Conservation (phyloP, 2,888 invertebrate species). For the Eutolmus rufibarbis region DNA sequence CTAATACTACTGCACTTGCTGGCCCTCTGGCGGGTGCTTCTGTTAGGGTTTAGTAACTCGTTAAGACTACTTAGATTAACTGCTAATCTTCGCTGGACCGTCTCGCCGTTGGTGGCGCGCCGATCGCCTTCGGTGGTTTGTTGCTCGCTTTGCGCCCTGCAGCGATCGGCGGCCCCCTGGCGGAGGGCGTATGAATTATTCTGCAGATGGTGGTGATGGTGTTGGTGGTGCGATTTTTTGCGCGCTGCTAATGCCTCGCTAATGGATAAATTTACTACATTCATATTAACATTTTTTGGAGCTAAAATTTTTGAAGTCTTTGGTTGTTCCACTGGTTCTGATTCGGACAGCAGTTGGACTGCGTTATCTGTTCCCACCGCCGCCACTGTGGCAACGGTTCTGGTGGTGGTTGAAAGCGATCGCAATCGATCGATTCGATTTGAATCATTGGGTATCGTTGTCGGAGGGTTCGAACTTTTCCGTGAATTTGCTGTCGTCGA, state of each 20-base stretch:
- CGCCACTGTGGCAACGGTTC: conserved; percentile 42
- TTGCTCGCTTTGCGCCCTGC: neutral
- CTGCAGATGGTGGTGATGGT: conserved; percentile 4
- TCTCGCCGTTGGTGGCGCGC: neutral
- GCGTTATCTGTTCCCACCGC: neutral
- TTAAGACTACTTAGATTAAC: conserved; percentile 47
- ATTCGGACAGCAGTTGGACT: conserved; percentile 48
- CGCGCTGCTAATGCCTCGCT: neutral
- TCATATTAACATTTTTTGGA: conserved; percentile 44
- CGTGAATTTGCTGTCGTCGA: neutral
- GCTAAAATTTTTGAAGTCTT: conserved; percentile 56
- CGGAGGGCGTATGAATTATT: neutral
- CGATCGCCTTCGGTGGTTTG: neutral
- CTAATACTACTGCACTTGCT: conserved; percentile 48
- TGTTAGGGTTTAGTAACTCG: conserved; percentile 43
- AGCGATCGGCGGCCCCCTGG: neutral
- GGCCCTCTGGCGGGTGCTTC: conserved; percentile 39
- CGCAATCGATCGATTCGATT: neutral
- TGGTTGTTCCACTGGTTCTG: conserved; percentile 63
- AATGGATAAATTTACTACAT: conserved; percentile 22
- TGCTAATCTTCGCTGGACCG: conserved; percentile 43
- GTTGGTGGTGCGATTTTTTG: neutral
- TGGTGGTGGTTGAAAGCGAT: conserved; percentile 1
- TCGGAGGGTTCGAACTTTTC: conserved; percentile 5
- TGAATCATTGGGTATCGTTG: conserved; percentile 15